A percentile compares a stretch with the other conserved stretches of the same genome.
These are phyloP conservation scores for Pseudomugil tenellus DNA, from an alignment of 2,797 vertebrate species.

Conservation along the genomic window DNA sequence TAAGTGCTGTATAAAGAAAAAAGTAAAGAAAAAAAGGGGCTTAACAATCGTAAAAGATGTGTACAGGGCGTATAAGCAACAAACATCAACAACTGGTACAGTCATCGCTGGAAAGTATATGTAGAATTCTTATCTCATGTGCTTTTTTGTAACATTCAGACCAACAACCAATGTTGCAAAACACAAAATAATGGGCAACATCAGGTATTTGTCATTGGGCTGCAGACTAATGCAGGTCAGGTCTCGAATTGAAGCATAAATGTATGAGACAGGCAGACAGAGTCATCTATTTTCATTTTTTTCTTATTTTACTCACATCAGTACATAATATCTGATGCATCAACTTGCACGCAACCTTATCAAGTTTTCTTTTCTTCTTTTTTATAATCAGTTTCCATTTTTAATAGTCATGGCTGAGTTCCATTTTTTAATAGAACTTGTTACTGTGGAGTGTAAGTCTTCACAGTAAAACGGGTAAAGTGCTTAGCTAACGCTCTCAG, in stretches of 20 bases:
- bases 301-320: neutral
- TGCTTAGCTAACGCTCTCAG: neutral
- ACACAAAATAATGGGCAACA: no score
- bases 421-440: neutral
- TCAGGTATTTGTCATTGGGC: no score
- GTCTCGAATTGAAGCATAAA: neutral
- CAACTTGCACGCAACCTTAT: neutral
- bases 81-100: neutral
- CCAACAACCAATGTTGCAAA: no score
- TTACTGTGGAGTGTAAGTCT: neutral
- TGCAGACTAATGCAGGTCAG: no score
- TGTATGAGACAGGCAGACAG: neutral
- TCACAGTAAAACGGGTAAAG: neutral
- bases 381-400: neutral
- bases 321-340: neutral
- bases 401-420: neutral
- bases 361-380: neutral
- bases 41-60: neutral
- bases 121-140: no score
- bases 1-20: no score
- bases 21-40: no score
- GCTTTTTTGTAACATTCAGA: no score
- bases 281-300: neutral
- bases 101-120: neutral
- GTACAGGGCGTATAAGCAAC: neutral